Conservation (phyloP, 2,888 invertebrate genomes). For the Girardia tigrina region DNA sequence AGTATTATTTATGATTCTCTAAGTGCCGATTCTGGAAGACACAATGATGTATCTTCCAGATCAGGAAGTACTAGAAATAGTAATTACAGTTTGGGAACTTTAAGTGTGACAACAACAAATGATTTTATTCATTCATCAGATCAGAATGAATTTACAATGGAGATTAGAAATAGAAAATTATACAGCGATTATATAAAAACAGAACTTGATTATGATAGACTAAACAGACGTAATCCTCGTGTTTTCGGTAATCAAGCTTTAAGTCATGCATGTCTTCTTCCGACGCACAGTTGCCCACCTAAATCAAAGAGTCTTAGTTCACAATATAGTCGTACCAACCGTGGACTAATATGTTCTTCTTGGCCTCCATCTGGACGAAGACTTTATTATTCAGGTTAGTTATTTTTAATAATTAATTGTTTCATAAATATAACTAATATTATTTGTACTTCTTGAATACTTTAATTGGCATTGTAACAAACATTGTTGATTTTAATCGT, state of each 20-base stretch:
- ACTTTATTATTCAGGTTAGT: conserved; percentile 12
- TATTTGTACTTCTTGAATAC: too few species aligned
- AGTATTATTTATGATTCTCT: conserved; percentile 5
- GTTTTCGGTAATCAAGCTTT: conserved; percentile 29
- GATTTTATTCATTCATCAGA: background rate
- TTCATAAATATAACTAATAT: too few species aligned
- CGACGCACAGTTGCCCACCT: conserved; percentile 28
- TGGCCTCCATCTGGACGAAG: conserved; percentile 38
- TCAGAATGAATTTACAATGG: background rate
- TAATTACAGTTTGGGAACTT: background rate
- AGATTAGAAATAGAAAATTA: conserved; percentile 7
- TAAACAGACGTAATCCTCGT: conserved; percentile 35
- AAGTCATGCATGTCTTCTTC: background rate
- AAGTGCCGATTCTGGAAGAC: background rate
- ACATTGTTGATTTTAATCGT: too few species aligned
- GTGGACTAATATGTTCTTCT: conserved; percentile 36
- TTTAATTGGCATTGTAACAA: too few species aligned
- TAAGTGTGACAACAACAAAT: conserved; percentile 6
- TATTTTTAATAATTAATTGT: too few species aligned
- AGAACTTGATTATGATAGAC: conserved; percentile 34
- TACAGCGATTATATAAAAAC: conserved; percentile 18
- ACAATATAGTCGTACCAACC: conserved; percentile 24
- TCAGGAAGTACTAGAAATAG: background rate
- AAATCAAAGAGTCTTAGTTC: conserved; percentile 34
- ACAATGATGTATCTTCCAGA: conserved; percentile 3